Conservation (phyloP, 2,113 vertebrate species). For the Xiphophorus maculatus region DNA sequence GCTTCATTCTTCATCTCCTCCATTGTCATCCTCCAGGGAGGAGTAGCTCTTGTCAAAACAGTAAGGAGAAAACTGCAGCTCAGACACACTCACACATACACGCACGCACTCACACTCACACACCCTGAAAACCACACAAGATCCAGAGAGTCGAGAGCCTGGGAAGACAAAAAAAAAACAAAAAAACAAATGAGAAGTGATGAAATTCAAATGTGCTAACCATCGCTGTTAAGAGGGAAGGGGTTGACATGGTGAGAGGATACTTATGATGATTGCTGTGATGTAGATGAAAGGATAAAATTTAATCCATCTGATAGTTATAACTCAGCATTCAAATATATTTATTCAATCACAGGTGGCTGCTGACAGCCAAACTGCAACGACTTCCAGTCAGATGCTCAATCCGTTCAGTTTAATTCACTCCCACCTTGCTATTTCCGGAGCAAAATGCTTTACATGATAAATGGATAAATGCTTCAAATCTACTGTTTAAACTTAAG, state of each 20-base stretch:
- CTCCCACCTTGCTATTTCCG: too few species aligned
- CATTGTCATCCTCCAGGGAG: slow-evolving; percentile 99
- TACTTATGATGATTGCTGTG: background rate
- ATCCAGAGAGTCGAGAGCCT: slow-evolving; percentile 59
- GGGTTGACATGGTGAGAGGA: background rate
- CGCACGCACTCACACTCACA: slow-evolving; percentile 52
- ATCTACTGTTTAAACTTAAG: too few species aligned
- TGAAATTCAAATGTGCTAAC: background rate
- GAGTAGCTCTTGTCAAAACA: slow-evolving; percentile 66
- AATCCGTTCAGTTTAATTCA: too few species aligned
- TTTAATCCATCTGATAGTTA: background rate
- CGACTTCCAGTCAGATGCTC: too few species aligned
- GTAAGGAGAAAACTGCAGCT: slow-evolving; percentile 57
- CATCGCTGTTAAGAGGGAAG: background rate
- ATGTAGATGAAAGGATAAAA: background rate
- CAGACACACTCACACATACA: slow-evolving; percentile 81
- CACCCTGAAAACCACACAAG: slow-evolving; percentile 38
- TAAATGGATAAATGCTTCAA: too few species aligned
- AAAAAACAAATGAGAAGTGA: background rate
- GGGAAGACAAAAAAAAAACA: background rate
- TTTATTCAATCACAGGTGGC: background rate
- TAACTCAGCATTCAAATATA: background rate
- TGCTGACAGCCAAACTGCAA: background rate
- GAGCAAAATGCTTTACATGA: too few species aligned
- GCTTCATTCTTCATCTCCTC: slow-evolving; percentile 99